Evolutionary conservation across 1,140 invertebrate species (phyloP).

Genomic region (Parasteatoda tepidariorum): DNA sequence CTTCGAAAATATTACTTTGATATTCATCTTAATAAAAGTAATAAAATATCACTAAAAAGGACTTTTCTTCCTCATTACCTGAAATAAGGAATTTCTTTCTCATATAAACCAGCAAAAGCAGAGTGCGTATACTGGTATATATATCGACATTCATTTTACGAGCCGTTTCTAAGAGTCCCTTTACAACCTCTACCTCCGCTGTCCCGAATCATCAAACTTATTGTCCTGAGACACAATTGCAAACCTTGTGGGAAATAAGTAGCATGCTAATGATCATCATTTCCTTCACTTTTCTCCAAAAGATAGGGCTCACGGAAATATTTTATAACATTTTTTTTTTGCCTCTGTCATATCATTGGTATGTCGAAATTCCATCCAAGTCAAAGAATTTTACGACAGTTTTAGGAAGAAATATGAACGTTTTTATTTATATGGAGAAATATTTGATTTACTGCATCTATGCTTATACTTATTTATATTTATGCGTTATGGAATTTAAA

Average conservation of each 20-base stretch:
- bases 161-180: conserved; percentile 2
- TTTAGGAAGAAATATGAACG: too few relatives aligned
- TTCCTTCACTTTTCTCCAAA: background rate
- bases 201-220: conserved; percentile 38
- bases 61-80: background rate
- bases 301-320: conserved; percentile 29
- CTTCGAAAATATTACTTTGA: too few relatives aligned
- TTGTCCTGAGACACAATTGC: conserved; percentile 1
- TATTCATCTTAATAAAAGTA: too few relatives aligned
- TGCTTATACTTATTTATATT: too few relatives aligned
- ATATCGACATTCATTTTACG: conserved; percentile 41
- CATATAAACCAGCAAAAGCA: conserved; percentile 6
- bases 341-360: background rate
- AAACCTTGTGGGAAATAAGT: conserved; percentile 41
- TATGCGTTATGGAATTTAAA: too few relatives aligned
- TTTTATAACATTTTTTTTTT: conserved; percentile 36
- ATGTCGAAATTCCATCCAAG: too few relatives aligned
- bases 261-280: conserved; percentile 46
- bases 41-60: too few relatives aligned
- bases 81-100: background rate
- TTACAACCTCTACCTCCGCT: background rate
- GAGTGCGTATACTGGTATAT: too few relatives aligned
- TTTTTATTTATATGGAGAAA: too few relatives aligned
- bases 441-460: too few relatives aligned
- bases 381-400: too few relatives aligned